These are phyloP conservation scores for Lamprotornis superbus DNA, from an alignment of 2,113 vertebrate species.

Conservation along the genomic window DNA sequence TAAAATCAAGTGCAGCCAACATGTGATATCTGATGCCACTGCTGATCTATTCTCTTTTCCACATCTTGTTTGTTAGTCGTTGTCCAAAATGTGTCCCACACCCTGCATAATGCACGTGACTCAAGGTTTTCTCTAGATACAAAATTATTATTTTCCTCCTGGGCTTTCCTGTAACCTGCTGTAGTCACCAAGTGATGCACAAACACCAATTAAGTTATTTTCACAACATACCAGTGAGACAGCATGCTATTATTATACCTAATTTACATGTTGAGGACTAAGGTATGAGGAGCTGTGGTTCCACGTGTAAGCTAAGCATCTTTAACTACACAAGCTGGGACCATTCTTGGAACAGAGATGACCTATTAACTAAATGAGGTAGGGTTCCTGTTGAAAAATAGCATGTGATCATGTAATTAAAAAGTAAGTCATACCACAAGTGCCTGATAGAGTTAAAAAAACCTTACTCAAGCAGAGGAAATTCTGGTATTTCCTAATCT, in stretches of 20 bases:
- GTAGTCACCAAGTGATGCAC: background rate
- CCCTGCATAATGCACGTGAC: constrained; percentile 23
- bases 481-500: background rate
- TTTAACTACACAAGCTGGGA: background rate
- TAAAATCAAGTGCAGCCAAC: background rate
- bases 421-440: background rate
- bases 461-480: background rate
- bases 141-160: constrained; percentile 54
- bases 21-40: background rate
- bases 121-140: constrained; percentile 33
- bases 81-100: background rate
- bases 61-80: constrained; percentile 16
- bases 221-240: constrained; percentile 19
- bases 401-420: background rate
- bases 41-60: constrained; percentile 20
- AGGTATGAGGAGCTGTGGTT: constrained; percentile 46
- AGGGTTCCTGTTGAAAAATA: background rate
- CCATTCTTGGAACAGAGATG: background rate
- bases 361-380: constrained; percentile 25
- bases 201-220: constrained; percentile 67
- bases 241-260: constrained; percentile 33
- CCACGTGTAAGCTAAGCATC: background rate
- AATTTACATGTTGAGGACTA: constrained; percentile 15
- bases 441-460: background rate
- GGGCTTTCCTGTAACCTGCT: constrained; percentile 22